Evolutionary conservation across 2,113 vertebrate genomes (phyloP).

Genomic region (Chaenocephalus aceratus): DNA sequence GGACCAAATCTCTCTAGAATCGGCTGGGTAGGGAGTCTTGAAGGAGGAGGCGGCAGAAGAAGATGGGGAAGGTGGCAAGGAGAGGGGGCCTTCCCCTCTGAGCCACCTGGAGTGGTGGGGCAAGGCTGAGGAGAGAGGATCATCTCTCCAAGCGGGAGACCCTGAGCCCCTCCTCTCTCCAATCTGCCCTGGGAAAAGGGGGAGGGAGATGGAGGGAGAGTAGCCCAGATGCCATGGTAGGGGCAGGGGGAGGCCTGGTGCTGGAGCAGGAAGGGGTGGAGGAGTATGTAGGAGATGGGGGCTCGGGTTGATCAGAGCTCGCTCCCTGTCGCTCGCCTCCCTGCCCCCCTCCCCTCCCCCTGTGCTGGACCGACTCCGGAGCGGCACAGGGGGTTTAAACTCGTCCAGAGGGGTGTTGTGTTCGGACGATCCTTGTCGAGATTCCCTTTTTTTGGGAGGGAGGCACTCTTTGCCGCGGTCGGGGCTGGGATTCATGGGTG

Average conservation of each 20-base stretch:
- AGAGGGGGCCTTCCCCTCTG: conserved; percentile 69
- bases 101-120: conserved; percentile 81
- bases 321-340: conserved; percentile 65
- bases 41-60: conserved; percentile 76
- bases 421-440: conserved; percentile 81
- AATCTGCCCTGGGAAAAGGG: conserved; percentile 71
- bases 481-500: conserved; percentile 87
- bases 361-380: conserved; percentile 69
- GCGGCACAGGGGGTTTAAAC: conserved; percentile 84
- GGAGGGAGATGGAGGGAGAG: conserved; percentile 71
- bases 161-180: conserved; percentile 74
- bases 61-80: conserved; percentile 67
- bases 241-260: conserved; percentile 65
- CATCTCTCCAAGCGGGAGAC: conserved; percentile 83
- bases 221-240: conserved; percentile 82
- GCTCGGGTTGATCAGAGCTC: conserved; percentile 67
- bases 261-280: conserved; percentile 67
- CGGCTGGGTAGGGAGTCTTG: conserved; percentile 77
- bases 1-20: conserved; percentile 82
- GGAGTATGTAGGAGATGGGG: conserved; percentile 71
- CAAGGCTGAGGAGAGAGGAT: conserved; percentile 65
- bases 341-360: conserved; percentile 74
- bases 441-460: conserved; percentile 87
- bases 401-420: conserved; percentile 76
- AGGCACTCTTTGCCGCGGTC: conserved; percentile 87